phyloP scores from a whole-genome alignment of 2,888 invertebrate genomes.

The Masnerella sp. region DNA sequence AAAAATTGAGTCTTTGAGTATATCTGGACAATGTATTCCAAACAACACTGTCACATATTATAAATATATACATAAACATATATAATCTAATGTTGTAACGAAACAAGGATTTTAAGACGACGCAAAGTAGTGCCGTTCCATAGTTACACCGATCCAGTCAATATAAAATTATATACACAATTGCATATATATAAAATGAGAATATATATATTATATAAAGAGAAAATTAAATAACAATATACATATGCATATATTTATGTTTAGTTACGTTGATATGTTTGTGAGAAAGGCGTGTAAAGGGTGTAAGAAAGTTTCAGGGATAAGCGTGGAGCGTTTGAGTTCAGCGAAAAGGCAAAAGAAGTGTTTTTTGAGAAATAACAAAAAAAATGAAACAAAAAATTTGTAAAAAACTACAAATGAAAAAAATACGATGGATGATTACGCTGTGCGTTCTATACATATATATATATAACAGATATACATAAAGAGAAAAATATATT shows the following conservation, averaged over 20 bases:
- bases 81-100: conserved; percentile 57
- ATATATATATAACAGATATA: conserved; percentile 59
- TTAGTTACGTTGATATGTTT: conserved; percentile 56
- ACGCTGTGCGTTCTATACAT: conserved; percentile 69
- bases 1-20: conserved; percentile 24
- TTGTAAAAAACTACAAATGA: conserved; percentile 37
- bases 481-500: conserved; percentile 62
- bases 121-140: conserved; percentile 59
- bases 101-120: conserved; percentile 55
- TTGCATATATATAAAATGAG: conserved; percentile 47
- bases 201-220: conserved; percentile 44
- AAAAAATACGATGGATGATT: conserved; percentile 52
- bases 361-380: conserved; percentile 28
- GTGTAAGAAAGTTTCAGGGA: conserved; percentile 8
- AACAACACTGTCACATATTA: conserved; percentile 55
- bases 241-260: conserved; percentile 59
- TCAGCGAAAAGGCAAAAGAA: conserved; percentile 24
- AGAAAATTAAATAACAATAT: conserved; percentile 53
- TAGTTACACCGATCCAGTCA: conserved; percentile 58
- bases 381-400: conserved; percentile 25
- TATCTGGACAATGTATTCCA: conserved; percentile 30
- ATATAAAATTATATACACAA: conserved; percentile 58
- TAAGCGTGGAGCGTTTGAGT: conserved; percentile 43
- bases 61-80: conserved; percentile 51
- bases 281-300: conserved; percentile 45